Percentiles rank a stretch among this genome's conserved stretches.
Conservation (phyloP, 2,113 vertebrate genomes). For the Sula dactylatra region DNA sequence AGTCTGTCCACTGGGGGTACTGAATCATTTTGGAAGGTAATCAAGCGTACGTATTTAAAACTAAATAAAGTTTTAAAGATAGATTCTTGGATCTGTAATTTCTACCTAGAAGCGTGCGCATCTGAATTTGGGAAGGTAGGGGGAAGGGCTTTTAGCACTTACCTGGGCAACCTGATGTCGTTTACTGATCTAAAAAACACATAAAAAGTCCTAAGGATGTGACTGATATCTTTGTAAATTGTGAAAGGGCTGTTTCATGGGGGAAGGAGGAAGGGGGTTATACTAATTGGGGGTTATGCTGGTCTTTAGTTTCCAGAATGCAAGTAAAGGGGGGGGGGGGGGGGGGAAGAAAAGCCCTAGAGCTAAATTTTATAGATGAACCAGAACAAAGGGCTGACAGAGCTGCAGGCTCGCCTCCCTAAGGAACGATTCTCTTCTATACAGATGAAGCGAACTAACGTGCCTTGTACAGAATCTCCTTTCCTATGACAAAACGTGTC, state of each 20-base stretch:
- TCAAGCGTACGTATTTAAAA: rapidly evolving
- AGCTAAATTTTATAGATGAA: neutral
- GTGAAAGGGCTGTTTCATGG: neutral
- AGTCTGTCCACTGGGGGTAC: neutral
- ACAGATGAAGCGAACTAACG: neutral
- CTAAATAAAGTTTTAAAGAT: neutral
- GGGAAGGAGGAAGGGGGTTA: neutral
- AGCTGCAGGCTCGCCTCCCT: neutral
- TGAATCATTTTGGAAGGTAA: neutral
- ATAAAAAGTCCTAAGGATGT: neutral
- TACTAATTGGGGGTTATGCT: neutral
- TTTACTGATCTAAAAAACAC: neutral
- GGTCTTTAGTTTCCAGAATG: neutral
- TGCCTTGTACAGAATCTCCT: no score
- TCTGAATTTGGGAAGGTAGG: neutral
- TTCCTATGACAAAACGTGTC: neutral
- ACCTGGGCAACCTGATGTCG: neutral
- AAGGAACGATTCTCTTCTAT: neutral
- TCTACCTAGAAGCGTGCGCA: neutral
- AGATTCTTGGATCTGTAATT: neutral
- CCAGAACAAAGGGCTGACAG: neutral
- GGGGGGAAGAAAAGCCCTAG: neutral
- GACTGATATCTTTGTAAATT: neutral
- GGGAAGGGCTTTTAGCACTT: neutral
- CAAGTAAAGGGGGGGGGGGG: rapidly evolving